Conservation (phyloP, 2,113 vertebrate genomes). For the Protomyctophum bolini region DNA sequence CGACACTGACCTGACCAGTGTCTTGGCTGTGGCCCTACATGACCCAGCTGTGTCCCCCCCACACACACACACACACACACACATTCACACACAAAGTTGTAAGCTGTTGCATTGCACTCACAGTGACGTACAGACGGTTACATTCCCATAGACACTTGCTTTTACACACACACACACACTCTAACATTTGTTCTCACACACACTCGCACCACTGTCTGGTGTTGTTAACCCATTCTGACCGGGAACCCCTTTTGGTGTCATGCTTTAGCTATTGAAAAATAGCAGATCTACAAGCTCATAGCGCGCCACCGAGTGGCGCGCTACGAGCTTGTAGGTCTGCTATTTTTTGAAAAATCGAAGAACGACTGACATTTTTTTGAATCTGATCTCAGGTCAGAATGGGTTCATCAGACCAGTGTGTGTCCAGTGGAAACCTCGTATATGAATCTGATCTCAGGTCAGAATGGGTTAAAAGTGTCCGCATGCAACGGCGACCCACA, state of each 20-base stretch:
- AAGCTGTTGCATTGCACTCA: neutral
- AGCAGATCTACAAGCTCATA: too few species aligned
- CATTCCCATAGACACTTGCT: conserved; percentile 28
- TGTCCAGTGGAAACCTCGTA: too few species aligned
- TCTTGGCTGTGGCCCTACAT: conserved; percentile 35
- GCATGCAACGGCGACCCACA: conserved; percentile 72
- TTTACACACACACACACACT: conserved; percentile 37
- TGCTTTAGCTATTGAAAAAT: too few species aligned
- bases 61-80: neutral
- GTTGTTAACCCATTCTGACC: too few species aligned
- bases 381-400: too few species aligned
- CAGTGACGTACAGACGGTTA: conserved; percentile 24
- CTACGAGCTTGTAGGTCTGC: too few species aligned
- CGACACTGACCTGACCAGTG: conserved; percentile 35
- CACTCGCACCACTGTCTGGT: conserved; percentile 58
- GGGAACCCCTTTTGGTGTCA: too few species aligned
- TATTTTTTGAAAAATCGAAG: too few species aligned
- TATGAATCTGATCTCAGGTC: too few species aligned
- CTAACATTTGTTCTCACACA: conserved; percentile 41
- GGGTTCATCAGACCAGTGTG: too few species aligned
- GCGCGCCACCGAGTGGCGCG: too few species aligned
- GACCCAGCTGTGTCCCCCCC: conserved; percentile 31
- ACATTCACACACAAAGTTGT: neutral
- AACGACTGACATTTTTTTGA: too few species aligned
- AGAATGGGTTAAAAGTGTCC: conserved; percentile 73